phyloP scores from a whole-genome alignment of 2,888 invertebrate genomes.

The Cephus pulcher region DNA sequence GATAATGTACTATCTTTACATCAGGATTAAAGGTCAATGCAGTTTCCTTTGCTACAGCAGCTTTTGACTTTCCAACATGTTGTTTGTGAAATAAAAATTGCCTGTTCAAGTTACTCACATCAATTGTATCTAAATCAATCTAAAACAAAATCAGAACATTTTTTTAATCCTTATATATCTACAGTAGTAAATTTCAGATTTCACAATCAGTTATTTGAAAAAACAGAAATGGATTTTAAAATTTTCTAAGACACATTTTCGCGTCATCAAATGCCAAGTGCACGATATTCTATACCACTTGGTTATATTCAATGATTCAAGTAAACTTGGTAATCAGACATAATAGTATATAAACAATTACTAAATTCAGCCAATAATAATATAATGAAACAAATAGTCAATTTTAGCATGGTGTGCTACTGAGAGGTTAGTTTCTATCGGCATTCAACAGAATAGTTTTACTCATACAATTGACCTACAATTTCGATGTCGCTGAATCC shows the following conservation, averaged over 20 bases:
- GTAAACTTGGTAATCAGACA: too few species aligned
- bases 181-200: neutral
- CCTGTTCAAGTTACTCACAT: conserved; percentile 97
- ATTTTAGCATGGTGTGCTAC: neutral
- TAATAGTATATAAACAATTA: too few species aligned
- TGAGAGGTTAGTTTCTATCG: conserved; percentile 1
- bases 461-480: conserved; percentile 72
- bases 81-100: conserved; percentile 99
- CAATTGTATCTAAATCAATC: conserved; percentile 99
- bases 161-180: neutral
- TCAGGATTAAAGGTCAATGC: conserved; percentile 90
- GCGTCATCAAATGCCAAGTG: too few species aligned
- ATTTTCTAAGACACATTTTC: too few species aligned
- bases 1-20: conserved; percentile 88
- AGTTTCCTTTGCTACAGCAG: conserved; percentile 90
- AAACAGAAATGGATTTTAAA: too few species aligned
- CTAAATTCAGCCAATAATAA: too few species aligned
- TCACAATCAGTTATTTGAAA: too few species aligned
- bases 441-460: neutral
- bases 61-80: conserved; percentile 98
- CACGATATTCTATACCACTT: too few species aligned
- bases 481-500: conserved; percentile 95
- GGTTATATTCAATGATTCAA: too few species aligned
- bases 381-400: neutral
- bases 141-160: conserved; percentile 68